These are phyloP conservation scores for Brenthis hecate DNA, from an alignment of 2,888 invertebrate species.

Conservation along the genomic window DNA sequence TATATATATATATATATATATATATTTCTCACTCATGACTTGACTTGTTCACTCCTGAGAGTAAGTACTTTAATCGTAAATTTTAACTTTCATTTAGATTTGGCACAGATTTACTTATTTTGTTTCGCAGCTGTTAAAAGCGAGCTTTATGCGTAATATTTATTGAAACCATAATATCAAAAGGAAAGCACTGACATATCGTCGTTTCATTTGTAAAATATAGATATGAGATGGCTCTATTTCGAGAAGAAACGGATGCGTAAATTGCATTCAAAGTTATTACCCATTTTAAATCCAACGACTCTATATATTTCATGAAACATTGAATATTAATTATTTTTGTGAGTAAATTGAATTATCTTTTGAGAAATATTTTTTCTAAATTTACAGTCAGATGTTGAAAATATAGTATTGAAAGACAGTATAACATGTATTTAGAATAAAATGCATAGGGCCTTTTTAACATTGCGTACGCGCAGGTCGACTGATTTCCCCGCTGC, in stretches of 20 bases:
- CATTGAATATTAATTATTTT: conserved; percentile 1
- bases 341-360: neutral
- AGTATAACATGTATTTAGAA: neutral
- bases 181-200: conserved; percentile 14
- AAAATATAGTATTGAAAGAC: neutral
- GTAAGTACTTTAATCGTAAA: neutral
- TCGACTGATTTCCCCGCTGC: conserved; percentile 56
- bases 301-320: neutral
- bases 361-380: neutral
- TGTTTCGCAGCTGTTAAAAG: conserved; percentile 2
- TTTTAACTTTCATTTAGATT: conserved; percentile 11
- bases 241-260: conserved; percentile 21
- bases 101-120: conserved; percentile 10
- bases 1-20: neutral
- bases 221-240: conserved; percentile 10
- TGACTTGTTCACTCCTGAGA: neutral
- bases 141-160: conserved; percentile 3
- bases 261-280: conserved; percentile 15
- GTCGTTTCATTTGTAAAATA: conserved; percentile 16
- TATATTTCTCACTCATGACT: too few relatives aligned
- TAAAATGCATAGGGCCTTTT: conserved; percentile 33
- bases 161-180: conserved; percentile 10
- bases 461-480: conserved; percentile 42
- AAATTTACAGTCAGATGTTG: neutral
- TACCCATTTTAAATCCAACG: conserved; percentile 1